Evolutionary conservation across 2,113 vertebrate species (phyloP).

Genomic region (Dasypus novemcinctus): DNA sequence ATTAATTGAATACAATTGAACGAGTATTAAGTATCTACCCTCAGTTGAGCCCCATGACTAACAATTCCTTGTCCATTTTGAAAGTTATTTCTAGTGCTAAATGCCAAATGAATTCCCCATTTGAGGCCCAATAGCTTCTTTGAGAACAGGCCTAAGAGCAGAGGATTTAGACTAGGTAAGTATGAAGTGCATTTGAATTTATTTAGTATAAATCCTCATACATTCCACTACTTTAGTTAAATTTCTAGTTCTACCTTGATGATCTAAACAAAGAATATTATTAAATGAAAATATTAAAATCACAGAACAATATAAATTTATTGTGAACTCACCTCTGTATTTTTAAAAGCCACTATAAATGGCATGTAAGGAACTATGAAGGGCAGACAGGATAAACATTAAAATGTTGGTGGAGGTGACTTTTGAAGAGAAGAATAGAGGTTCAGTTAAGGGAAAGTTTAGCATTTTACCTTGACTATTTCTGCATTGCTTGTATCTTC

Average conservation of each 20-base stretch:
- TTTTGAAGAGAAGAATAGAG: neutral
- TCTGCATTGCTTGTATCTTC: neutral
- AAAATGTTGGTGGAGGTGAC: neutral
- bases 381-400: neutral
- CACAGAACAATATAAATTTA: neutral
- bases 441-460: neutral
- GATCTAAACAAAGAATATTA: neutral
- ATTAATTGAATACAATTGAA: neutral
- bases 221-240: neutral
- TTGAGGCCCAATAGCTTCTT: neutral
- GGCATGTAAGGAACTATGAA: neutral
- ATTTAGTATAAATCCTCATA: neutral
- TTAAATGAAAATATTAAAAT: slow-evolving; percentile 19
- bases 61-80: neutral
- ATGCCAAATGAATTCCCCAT: neutral
- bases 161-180: neutral
- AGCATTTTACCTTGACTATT: neutral
- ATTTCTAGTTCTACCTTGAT: neutral
- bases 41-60: neutral
- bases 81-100: slow-evolving; percentile 1
- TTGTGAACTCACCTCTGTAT: neutral
- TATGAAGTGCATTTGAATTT: slow-evolving; percentile 3
- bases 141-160: neutral
- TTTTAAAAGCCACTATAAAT: neutral
- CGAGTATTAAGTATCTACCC: neutral